Evolutionary conservation across 2,797 vertebrate genomes (phyloP).

Genomic region (Stomatorhinus walkeri): DNA sequence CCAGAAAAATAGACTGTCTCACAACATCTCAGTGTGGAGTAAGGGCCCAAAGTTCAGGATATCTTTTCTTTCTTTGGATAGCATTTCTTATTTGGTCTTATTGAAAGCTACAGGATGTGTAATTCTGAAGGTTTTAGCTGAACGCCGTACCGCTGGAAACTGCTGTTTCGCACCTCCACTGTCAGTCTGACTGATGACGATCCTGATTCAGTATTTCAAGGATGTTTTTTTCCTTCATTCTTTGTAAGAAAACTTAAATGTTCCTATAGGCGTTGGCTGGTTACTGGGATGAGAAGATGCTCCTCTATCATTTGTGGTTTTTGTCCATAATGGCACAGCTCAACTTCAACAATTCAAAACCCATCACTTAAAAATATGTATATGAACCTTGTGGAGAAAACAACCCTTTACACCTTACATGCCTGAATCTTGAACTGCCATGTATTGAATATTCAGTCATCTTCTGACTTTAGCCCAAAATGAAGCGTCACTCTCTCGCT

Average conservation of each 20-base stretch:
- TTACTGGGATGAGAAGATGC: background rate
- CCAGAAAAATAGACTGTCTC: background rate
- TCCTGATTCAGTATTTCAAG: background rate
- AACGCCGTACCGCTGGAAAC: background rate
- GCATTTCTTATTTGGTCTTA: background rate
- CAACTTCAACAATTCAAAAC: background rate
- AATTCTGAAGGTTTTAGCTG: background rate
- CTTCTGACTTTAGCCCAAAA: background rate
- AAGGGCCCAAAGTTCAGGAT: background rate
- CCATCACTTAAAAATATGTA: background rate
- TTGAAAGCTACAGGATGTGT: background rate
- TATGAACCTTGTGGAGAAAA: background rate
- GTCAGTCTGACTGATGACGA: background rate
- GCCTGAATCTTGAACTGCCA: background rate
- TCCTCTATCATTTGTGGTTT: background rate
- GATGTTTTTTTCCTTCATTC: background rate
- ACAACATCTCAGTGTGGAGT: background rate
- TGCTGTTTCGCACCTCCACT: background rate
- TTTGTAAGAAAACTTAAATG: background rate
- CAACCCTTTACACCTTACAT: background rate
- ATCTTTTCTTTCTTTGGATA: background rate
- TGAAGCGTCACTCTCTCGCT: background rate
- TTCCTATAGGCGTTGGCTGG: background rate
- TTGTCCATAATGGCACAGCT: background rate
- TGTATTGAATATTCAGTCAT: slow-evolving; percentile 1